These are phyloP conservation scores for Muntiacus muntjak DNA, from an alignment of 2,113 vertebrate species.

Conservation along the genomic window DNA sequence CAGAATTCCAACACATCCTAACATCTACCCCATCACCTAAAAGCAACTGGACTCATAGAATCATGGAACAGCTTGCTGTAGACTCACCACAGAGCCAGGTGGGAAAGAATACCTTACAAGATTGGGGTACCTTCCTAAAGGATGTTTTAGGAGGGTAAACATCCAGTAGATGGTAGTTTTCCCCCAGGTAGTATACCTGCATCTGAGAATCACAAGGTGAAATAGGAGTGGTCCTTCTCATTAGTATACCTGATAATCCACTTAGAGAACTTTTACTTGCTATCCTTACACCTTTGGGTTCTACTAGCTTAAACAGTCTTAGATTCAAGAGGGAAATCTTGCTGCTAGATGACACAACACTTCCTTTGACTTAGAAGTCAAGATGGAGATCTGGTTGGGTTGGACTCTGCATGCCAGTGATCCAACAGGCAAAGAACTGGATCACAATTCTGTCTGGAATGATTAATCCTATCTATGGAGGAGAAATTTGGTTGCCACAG, in stretches of 20 bases:
- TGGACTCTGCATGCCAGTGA: neutral
- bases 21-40: neutral
- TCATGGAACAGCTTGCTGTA: neutral
- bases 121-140: neutral
- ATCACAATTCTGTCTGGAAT: neutral
- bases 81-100: neutral
- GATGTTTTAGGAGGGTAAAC: neutral
- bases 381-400: neutral
- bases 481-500: neutral
- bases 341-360: neutral
- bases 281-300: neutral
- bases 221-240: neutral
- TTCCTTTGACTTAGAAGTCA: neutral
- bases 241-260: neutral
- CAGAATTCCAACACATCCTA: neutral
- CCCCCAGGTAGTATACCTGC: too few relatives aligned
- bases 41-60: neutral
- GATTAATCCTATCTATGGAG: neutral
- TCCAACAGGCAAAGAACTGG: neutral
- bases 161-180: neutral
- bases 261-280: neutral
- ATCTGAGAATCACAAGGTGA: neutral
- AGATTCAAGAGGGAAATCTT: neutral
- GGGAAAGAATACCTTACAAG: neutral
- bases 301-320: neutral